Conservation (phyloP, 2,888 invertebrate species). For the Linyphia triangularis region DNA sequence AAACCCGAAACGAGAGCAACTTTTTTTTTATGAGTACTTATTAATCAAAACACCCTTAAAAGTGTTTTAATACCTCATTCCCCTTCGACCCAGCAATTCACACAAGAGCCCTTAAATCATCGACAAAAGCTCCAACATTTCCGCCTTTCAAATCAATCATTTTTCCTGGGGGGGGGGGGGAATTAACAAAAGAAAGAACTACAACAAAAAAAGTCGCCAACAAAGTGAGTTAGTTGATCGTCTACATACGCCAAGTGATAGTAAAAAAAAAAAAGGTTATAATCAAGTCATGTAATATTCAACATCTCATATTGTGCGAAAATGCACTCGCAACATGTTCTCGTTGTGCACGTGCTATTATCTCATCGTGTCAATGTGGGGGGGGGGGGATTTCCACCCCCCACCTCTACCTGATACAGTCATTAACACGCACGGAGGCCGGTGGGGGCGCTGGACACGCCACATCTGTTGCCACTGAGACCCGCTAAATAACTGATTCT, state of each 20-base stretch:
- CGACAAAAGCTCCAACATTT: neutral
- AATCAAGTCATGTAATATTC: conserved; percentile 72
- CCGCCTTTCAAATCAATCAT: conserved; percentile 36
- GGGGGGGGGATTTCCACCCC: conserved; percentile 5
- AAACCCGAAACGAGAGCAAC: too few species aligned
- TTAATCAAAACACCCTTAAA: neutral
- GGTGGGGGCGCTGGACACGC: conserved; percentile 58
- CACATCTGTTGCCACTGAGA: conserved; percentile 72
- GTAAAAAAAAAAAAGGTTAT: conserved; percentile 62
- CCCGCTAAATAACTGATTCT: conserved; percentile 63
- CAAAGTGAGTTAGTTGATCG: neutral
- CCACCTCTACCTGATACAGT: conserved; percentile 62
- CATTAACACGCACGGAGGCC: conserved; percentile 68
- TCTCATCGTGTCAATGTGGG: conserved; percentile 46
- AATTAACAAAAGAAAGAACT: neutral
- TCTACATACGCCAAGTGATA: too few species aligned
- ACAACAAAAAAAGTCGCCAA: neutral
- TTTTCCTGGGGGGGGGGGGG: neutral
- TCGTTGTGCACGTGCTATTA: conserved; percentile 56
- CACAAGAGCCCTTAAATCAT: neutral
- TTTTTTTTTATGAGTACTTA: too few species aligned
- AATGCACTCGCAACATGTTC: conserved; percentile 13
- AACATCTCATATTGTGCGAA: conserved; percentile 19
- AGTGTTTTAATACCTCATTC: neutral
- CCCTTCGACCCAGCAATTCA: neutral